Evolutionary conservation across 1,140 invertebrate genomes (phyloP), one percentile per base, ranked within the genome.

Genomic region (Drosophila willistoni): DNA sequence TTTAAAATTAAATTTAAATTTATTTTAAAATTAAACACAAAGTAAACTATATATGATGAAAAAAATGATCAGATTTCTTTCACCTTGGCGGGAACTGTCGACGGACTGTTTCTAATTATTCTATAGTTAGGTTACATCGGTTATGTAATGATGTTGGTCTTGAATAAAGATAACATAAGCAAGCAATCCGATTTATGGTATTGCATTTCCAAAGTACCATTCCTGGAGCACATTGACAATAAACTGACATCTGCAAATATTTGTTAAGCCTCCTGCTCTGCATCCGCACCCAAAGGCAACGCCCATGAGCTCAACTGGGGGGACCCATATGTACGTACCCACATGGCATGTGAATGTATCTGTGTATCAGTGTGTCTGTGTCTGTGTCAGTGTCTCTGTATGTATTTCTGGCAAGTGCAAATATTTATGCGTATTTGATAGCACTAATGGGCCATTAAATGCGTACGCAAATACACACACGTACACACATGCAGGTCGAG

Each of bases 351-450:
- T 14, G 41, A 7, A 47, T 44, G 62, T 71, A 22, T 22, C 19
- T 22, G 19, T 2, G 64, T 71, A 60, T 64, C 14, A 57, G 5
- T 34, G n/a, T 41, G 19, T 66, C 22, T 60, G 61, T 66, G 39
- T 75, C 64, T 34, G n/a, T 41, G 19, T 66, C 22, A 55, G 61
- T 66, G 39, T 75, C 64, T 42, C 34, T 64, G 73, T 56, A 33
- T 69, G 64, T 81, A 79, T 71, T 85, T 68, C 76, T 71, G 72
- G 76, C 75, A 77, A 89, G 81, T 89, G 85, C 85, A 89, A 79
- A 89, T 84, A 89, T 89, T 90, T 89, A 89, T 89, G 85, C 77
- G 85, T 90, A 90, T 89, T 89, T 89, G 84, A 89, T 89, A 89
- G 84, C 84, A 89, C 85, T 90, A 89, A 89, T 89, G 84, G 84